Conservation (phyloP, 92 coral and sea anemone species). For the Chrysogorgia sp. region DNA sequence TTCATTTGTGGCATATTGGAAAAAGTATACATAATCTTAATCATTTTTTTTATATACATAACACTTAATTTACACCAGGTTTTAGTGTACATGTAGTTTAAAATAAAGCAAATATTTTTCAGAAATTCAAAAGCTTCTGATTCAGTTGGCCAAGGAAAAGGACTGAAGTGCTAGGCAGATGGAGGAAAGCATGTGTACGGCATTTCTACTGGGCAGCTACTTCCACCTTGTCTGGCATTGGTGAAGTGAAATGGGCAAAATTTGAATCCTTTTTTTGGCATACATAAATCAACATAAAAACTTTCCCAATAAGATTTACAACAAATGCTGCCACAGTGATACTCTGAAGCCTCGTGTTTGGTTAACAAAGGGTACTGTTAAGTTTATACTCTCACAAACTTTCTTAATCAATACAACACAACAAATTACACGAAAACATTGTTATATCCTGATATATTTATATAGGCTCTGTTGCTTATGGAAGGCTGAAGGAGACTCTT, state of each 20-base stretch:
- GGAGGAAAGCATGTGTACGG: slow-evolving; percentile 43
- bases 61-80: too few relatives aligned
- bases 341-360: slow-evolving; percentile 4
- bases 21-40: not conserved
- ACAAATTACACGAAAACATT: not conserved
- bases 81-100: not conserved
- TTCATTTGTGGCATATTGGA: slow-evolving; percentile 12
- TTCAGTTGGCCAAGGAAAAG: slow-evolving; percentile 13
- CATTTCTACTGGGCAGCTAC: slow-evolving; percentile 51
- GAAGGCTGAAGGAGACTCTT: not conserved
- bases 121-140: slow-evolving; percentile 41
- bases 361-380: slow-evolving; percentile 14
- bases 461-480: slow-evolving; percentile 14
- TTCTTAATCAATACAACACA: not conserved
- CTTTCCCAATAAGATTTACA: slow-evolving; percentile 16
- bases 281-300: slow-evolving; percentile 9
- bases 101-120: not conserved
- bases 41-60: too few relatives aligned
- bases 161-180: slow-evolving; percentile 33
- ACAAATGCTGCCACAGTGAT: slow-evolving; percentile 13
- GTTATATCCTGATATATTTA: not conserved
- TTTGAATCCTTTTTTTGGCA: slow-evolving; percentile 60
- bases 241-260: slow-evolving; percentile 62
- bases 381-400: not conserved
- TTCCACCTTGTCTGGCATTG: slow-evolving; percentile 26